These are phyloP conservation scores for Oreochromis grahami DNA, from an alignment of 2,797 vertebrate species.

Conservation along the genomic window DNA sequence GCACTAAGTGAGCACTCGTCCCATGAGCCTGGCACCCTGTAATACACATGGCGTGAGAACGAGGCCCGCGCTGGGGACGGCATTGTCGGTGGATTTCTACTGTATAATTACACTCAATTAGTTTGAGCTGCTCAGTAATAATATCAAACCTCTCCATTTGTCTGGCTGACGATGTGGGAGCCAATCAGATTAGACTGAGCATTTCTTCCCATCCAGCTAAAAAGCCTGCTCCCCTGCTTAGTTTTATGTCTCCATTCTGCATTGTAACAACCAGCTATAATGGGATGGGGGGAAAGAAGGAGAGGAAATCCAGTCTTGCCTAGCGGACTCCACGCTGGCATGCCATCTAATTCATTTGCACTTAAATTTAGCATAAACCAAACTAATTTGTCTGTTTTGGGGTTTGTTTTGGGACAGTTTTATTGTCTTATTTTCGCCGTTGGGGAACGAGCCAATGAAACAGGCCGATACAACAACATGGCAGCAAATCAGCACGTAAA, in stretches of 20 bases:
- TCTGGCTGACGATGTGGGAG: slow-evolving; percentile 67
- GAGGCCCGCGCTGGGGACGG: slow-evolving; percentile 6
- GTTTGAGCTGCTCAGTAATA: slow-evolving; percentile 55
- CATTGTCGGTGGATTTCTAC: slow-evolving; percentile 42
- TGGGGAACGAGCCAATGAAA: slow-evolving; percentile 14
- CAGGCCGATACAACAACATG: slow-evolving; percentile 30
- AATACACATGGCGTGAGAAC: slow-evolving; percentile 48
- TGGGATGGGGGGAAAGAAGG: slow-evolving; percentile 64
- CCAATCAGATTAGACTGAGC: slow-evolving; percentile 76
- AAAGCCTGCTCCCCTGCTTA: slow-evolving; percentile 73
- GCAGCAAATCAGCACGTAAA: slow-evolving; percentile 39
- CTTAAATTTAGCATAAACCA: slow-evolving; percentile 73
- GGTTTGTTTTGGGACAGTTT: slow-evolving; percentile 32
- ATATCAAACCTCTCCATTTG: slow-evolving; percentile 45
- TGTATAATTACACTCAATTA: slow-evolving; percentile 77
- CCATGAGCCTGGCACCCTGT: slow-evolving; percentile 11
- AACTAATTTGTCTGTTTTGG: slow-evolving; percentile 70
- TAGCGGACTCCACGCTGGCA: slow-evolving; percentile 75
- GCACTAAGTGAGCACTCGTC: not conserved
- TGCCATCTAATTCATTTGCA: slow-evolving; percentile 80
- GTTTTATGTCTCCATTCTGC: slow-evolving; percentile 75
- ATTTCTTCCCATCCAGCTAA: slow-evolving; percentile 69
- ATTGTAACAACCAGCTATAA: slow-evolving; percentile 74
- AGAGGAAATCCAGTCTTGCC: slow-evolving; percentile 78
- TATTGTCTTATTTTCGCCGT: slow-evolving; percentile 9